phyloP scores from a whole-genome alignment of 2,113 vertebrate genomes.

The Cyphomyrus plagiostoma region DNA sequence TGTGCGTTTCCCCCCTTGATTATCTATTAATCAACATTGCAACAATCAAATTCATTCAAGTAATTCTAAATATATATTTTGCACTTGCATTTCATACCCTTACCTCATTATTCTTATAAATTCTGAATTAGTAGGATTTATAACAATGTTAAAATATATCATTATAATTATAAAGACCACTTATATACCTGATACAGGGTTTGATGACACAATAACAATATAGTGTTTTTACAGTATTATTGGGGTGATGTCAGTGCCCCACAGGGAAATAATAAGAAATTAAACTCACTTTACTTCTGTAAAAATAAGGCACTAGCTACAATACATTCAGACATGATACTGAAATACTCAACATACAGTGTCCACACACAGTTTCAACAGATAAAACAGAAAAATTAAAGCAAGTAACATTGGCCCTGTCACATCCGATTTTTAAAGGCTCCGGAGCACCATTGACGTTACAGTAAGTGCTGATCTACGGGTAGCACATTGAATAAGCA shows the following conservation, averaged over 20 bases:
- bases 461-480: not conserved
- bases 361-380: not conserved
- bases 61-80: not conserved
- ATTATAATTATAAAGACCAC: not conserved
- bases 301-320: not conserved
- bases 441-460: not conserved
- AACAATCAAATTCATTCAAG: not conserved
- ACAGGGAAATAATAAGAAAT: not conserved
- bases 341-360: not conserved
- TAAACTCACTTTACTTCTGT: not conserved
- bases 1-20: not conserved
- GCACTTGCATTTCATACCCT: not conserved
- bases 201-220: not conserved
- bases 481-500: not conserved
- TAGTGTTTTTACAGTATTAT: not conserved
- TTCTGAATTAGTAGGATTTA: not conserved
- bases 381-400: not conserved
- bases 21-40: not conserved
- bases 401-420: not conserved
- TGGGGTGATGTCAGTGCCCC: not conserved
- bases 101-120: not conserved
- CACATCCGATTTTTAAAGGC: not conserved
- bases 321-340: not conserved
- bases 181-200: not conserved
- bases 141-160: conserved; percentile 2